Evolutionary conservation across 1,140 invertebrate species (phyloP), one percentile per base, ranked within the genome.

Genomic region (Heliconius hermathena): DNA sequence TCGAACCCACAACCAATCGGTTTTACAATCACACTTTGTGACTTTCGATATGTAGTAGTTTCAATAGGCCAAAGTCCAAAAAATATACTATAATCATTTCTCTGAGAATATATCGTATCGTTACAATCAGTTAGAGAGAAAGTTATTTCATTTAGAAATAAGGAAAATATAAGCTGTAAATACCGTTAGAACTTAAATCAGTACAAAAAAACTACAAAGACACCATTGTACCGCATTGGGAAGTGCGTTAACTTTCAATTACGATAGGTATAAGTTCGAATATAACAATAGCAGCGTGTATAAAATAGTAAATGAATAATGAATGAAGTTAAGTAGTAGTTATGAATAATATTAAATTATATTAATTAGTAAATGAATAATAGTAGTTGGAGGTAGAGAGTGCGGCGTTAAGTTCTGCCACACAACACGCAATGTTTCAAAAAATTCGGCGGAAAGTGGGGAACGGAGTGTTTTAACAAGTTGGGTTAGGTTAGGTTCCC

Each of bases 171-270:
- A 57, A 57, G 6, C 54, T 57, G 5, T 22, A 52, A 52, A 18
- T 8, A 66, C 60, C 26, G 60, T 66, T 66, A 9, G 2, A 66
- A 66, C 22, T 57, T 11, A 16, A 26, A 66, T 66, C 22, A 66
- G 22, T 13, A 66, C 26, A 66, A 29, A 66, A 36, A 60, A 66
- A 29, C 11, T 29, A 29, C 26, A 29, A 29, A 66, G 60, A 66
- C 54, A 9, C n/a, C 9, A 57, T 57, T 57, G 54, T 57, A 57
- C 60, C 60, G 60, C 60, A 29, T 66, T 29, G 60, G 60, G 26
- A 29, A 66, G 60, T 29, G 60, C 60, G 60, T 66, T 66, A 26
- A 66, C 60, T 66, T 66, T 16, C 26, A 66, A 66, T 66, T 66
- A 22, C 9, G 9, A n/a, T 18, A 54, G n/a, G 22, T 22, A 57